Evolutionary conservation across 2,888 invertebrate genomes (phyloP), one percentile per base, ranked within the genome.

Genomic region (Eristalinus sepulchralis): DNA sequence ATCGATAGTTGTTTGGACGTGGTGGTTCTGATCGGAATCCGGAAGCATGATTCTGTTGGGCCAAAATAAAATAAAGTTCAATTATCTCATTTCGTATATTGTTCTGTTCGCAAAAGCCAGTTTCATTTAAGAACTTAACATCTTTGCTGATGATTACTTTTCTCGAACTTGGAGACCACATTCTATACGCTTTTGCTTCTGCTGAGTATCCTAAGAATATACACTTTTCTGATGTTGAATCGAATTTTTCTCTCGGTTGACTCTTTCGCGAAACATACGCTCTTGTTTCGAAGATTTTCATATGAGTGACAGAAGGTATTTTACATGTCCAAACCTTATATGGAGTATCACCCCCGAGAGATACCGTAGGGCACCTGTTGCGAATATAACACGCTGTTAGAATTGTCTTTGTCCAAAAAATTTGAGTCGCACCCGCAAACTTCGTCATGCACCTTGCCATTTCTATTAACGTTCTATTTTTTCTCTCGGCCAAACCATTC

Each of bases 401-500:
- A 2, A 78, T 64, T 27, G 85, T 87, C 10, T 86, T 86, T 13
- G 76, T 88, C 68, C 89, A 89, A 31, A 88, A 70, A 13, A 33
- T 62, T 31, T 17, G 34, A 62, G 62, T n/a, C n/a, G 62, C 62
- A 17, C 20, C 62, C 9, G 62, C 62, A 62, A 62, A 62, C 62
- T 62, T 62, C 62, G n/a, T n/a, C 39, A n/a, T 47, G n/a, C 39
- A 47, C 17, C 5, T 47, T n/a, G n/a, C 39, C 39, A 47, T 78
- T 39, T 90, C 71, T 59, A 88, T 67, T 13, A 84, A 53, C 0
- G 84, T 82, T 3, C 78, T 39, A 47, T 83, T 88, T 0, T 77
- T 64, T 33, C 82, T 70, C 73, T 88, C 88, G 2, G 88, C 80
- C 2, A 86, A 72, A 9, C 88, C 84, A 66, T 88, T 88, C 24